Evolutionary conservation across 2,888 invertebrate species (phyloP).

Genomic region (Ephialtes manifestator): DNA sequence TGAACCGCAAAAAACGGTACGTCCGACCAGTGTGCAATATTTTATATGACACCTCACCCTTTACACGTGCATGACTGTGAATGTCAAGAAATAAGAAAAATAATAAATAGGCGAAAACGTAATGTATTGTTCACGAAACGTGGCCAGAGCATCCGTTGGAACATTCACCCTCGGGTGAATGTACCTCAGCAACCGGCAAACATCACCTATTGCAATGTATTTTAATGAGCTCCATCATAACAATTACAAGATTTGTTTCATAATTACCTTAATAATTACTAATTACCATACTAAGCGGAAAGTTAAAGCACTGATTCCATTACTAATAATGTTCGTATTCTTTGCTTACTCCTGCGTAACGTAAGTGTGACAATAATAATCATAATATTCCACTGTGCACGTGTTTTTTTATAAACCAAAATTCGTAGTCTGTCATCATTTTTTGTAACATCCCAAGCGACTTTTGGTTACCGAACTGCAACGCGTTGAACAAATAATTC

Average conservation of each 20-base stretch:
- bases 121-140: constrained; percentile 27
- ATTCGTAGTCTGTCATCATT: not conserved
- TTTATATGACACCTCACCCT: constrained; percentile 2
- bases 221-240: constrained; percentile 27
- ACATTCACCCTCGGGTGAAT: constrained; percentile 61
- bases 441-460: not conserved
- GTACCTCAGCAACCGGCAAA: constrained; percentile 50
- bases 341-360: not conserved
- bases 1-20: constrained; percentile 39
- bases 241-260: constrained; percentile 7
- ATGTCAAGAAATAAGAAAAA: constrained; percentile 18
- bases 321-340: not conserved
- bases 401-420: not conserved
- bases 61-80: not conserved
- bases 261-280: not conserved
- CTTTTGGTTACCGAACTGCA: not conserved
- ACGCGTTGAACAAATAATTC: not conserved
- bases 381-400: constrained; percentile 2
- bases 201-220: constrained; percentile 18
- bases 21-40: constrained; percentile 4
- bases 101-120: constrained; percentile 27
- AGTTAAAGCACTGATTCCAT: not conserved
- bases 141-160: constrained; percentile 28
- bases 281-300: not conserved
- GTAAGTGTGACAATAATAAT: not conserved